Base-by-base conservation (phyloP, 30 jellyfish, hydroid and myxozoan genomes). In the Hydractinia symbiolongicarpus region DNA sequence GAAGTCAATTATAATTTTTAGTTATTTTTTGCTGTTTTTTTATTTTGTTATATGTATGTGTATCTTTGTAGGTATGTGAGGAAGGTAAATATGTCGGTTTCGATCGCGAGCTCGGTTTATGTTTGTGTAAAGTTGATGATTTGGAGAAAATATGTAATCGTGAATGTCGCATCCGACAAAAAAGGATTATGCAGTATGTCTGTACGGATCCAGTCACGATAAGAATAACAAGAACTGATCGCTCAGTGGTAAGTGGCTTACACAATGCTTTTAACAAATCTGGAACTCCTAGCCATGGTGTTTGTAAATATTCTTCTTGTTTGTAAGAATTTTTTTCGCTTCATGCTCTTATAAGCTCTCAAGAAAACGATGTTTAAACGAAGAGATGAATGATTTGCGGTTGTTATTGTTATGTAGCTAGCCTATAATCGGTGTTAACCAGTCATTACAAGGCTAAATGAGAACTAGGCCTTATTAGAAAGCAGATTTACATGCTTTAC, bases 121-220 rank as follows among this genome's bases (percentile, higher is more conserved):
- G 98, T 75, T 56, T 81, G 67, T 91, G 98, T 72, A 86, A 78
- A 84, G 98, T 91, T 66, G 94, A 64, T 6, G 98, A 91, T 49
- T 81, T 91, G 4, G 98, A 86, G 82, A 58, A 78, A 44, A 79
- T 86, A 30, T 91, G 98, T 72, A 66, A 83, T 80, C 87, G 86
- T 51, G 86, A 83, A 20, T 91, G 98, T 83, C 89, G 98, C 7
- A 66, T 82, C 10, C 69, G 77, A 44, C 96, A 91, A 71, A 81
- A 84, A 30, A 70, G 21, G 7, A 88, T 87, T 15, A 55, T 91
- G 76, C 93, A 83, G 56, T 86, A 82, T 56, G 89, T 86, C 67
- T 91, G 98, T 86, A 60, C 91, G 6, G 80, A 91, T 17, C 98
- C 96, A 4, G 71, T 94, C 8, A 84, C 49, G 77, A 55, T 91